Base-by-base conservation (phyloP, 2,113 vertebrate species). In the Vulpes ferrilata region DNA sequence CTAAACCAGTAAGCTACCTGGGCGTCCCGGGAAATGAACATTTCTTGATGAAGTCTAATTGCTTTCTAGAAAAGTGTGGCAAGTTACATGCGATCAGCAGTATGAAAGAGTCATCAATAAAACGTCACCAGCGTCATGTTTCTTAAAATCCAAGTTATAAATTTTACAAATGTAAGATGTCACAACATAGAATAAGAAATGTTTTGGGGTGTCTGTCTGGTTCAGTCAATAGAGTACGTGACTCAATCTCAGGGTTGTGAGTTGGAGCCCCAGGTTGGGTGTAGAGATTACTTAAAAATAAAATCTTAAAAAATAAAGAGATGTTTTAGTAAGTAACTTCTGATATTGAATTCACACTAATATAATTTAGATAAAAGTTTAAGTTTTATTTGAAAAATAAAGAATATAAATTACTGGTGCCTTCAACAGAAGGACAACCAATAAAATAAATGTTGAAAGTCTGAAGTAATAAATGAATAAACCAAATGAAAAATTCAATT, bases 301-400 rank as follows among this genome's bases (percentile, higher is more conserved):
- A n/a, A 69, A n/a, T 69, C 17, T 69, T n/a, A 69, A n/a, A 10
- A 69, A 69, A 43, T 43, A 43, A 32, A 88, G 30, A 89, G 27
- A 76, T 89, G 2, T 86, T 95, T 92, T 62, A 92, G 38, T 69
- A 95, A 82, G 67, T 65, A 90, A 88, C n/a, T 86, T 69, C 38
- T 93, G 25, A 88, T 79, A 69, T 5, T 89, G 71, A 83, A 85
- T 79, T 92, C 15, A 87, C 25, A 86, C 6, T 87, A 87, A 22
- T 35, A 62, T 65, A 67, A 86, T 51, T 82, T 48, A 80, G 73
- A 30, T 78, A 78, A 92, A 88, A 88, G 7, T 73, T 53, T 78
- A 91, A 76, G 38, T 93, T 97, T 92, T 25, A 84, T 38, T 76
- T 81, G 38, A 53, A 38, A 92, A 94, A 92, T 73, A 88, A 85